Evolutionary conservation across 2,888 invertebrate species (phyloP).

Genomic region (Mimachlamys varia): DNA sequence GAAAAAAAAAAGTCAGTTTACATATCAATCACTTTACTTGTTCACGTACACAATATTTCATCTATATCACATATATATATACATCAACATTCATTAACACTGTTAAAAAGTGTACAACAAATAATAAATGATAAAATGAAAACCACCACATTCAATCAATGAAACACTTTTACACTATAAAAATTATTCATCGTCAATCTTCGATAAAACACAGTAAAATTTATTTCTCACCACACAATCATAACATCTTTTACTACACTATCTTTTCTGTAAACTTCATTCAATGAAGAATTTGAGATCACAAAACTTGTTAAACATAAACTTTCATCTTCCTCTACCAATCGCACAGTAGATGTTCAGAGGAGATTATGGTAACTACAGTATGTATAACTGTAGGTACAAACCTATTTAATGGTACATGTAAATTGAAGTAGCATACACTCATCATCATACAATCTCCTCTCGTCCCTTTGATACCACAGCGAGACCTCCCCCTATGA

Average conservation of each 20-base stretch:
- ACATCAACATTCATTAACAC: slow-evolving; percentile 32
- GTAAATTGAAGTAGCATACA: neutral
- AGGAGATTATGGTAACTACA: neutral
- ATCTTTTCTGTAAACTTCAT: slow-evolving; percentile 13
- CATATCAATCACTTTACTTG: neutral
- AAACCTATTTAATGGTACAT: neutral
- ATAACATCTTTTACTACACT: neutral
- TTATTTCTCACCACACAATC: neutral
- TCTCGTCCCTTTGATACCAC: neutral
- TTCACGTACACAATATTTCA: neutral
- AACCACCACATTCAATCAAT: neutral
- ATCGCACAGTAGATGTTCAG: neutral
- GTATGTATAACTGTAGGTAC: neutral
- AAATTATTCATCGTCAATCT: neutral
- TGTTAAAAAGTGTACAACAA: slow-evolving; percentile 23
- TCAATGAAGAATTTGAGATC: neutral
- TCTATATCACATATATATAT: neutral
- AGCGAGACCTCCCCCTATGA: neutral
- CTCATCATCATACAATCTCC: neutral
- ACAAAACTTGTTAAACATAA: neutral
- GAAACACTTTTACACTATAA: neutral
- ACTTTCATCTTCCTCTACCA: neutral
- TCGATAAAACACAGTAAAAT: neutral
- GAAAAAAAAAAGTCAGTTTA: neutral
- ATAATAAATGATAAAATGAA: neutral